Conservation (phyloP, 2,888 invertebrate genomes). For the Hypolimnas misippus region DNA sequence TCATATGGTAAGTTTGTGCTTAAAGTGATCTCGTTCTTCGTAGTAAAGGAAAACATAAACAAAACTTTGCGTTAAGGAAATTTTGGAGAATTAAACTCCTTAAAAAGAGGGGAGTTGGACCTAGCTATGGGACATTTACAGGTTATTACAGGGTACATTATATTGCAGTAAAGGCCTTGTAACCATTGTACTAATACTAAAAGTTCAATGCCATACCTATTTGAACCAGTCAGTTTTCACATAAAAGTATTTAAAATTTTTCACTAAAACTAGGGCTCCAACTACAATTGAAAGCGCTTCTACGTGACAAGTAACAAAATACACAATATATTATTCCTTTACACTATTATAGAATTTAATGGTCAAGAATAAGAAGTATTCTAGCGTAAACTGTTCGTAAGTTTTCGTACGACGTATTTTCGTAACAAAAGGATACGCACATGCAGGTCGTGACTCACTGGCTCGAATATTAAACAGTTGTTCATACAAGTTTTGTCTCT, state of each 20-base stretch:
- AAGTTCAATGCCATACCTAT: not conserved
- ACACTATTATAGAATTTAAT: conserved; percentile 6
- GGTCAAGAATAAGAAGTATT: conserved; percentile 12
- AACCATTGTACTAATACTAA: not conserved
- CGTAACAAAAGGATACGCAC: conserved; percentile 29
- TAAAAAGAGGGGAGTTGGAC: too few species aligned
- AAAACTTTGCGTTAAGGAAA: too few species aligned
- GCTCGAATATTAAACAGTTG: conserved; percentile 53
- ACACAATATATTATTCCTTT: not conserved
- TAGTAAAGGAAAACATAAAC: too few species aligned
- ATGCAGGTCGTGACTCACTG: conserved; percentile 41
- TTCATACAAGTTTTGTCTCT: conserved; percentile 43
- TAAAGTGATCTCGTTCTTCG: too few species aligned
- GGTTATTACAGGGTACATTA: too few species aligned
- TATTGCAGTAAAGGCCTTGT: too few species aligned
- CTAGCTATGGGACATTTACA: too few species aligned
- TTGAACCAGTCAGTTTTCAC: not conserved
- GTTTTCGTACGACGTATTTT: conserved; percentile 20
- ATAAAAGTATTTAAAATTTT: conserved; percentile 15
- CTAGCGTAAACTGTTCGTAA: conserved; percentile 11
- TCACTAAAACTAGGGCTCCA: conserved; percentile 20
- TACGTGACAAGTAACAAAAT: conserved; percentile 7
- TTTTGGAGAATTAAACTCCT: too few species aligned
- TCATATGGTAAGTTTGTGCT: too few species aligned
- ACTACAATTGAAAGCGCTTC: conserved; percentile 17